phyloP scores from a whole-genome alignment of 2,888 invertebrate genomes.

The Hirudinaria manillensis region DNA sequence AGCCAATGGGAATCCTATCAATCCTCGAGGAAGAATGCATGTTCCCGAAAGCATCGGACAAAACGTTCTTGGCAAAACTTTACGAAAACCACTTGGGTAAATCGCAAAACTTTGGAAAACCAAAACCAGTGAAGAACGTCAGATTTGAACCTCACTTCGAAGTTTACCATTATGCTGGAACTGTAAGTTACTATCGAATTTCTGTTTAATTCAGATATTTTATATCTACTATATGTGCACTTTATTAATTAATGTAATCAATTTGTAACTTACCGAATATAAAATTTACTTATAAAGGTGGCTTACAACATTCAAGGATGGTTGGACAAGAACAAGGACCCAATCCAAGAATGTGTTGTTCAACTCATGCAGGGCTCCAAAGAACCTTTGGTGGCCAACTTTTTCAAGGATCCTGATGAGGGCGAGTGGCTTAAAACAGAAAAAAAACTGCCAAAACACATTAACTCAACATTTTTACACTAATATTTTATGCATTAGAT shows the following conservation, averaged over 20 bases:
- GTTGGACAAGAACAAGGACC: conserved; percentile 99
- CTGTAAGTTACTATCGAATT: conserved; percentile 60
- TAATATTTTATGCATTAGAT: neutral
- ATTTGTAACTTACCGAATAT: neutral
- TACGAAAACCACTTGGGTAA: conserved; percentile 99
- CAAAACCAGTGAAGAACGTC: conserved; percentile 76
- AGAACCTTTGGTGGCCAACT: conserved; percentile 46
- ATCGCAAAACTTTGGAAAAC: conserved; percentile 53
- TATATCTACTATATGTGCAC: too few relatives aligned
- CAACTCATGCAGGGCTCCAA: conserved; percentile 82
- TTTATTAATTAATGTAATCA: conserved; percentile 26
- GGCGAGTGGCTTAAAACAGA: conserved; percentile 15
- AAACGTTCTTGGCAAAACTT: conserved; percentile 95
- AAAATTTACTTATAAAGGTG: conserved; percentile 61
- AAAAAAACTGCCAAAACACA: neutral
- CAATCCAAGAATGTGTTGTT: conserved; percentile 97
- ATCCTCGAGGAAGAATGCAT: conserved; percentile 99
- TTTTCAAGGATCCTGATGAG: conserved; percentile 43
- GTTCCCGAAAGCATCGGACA: conserved; percentile 98
- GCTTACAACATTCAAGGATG: conserved; percentile 97
- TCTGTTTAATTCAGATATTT: neutral
- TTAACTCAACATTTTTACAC: neutral
- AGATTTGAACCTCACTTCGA: conserved; percentile 95
- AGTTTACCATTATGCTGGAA: conserved; percentile 97
- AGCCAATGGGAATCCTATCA: conserved; percentile 99